Conservation (phyloP, 2,888 invertebrate genomes). For the Eurytoma californica region DNA sequence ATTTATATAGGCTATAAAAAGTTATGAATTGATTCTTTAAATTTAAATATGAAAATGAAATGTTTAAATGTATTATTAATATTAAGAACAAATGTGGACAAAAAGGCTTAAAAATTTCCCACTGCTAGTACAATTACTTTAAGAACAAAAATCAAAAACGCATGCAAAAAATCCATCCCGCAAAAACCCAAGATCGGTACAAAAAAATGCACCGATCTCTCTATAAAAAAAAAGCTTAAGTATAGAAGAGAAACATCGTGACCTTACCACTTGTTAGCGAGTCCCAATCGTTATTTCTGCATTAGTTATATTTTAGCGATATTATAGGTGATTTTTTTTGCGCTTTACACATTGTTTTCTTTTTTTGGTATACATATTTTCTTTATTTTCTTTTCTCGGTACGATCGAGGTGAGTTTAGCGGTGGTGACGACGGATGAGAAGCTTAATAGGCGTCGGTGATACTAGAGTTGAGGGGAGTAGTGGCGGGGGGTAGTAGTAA, state of each 20-base stretch:
- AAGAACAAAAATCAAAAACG: neutral
- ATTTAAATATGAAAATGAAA: too few relatives aligned
- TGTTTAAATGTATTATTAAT: too few relatives aligned
- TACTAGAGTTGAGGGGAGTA: slow-evolving; percentile 22
- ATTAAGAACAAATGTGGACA: too few relatives aligned
- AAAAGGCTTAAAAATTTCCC: too few relatives aligned
- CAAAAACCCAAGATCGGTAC: too few relatives aligned
- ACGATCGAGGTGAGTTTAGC: slow-evolving; percentile 8
- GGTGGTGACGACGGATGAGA: slow-evolving; percentile 6
- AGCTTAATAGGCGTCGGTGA: slow-evolving; percentile 22
- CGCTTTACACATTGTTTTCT: slow-evolving; percentile 8
- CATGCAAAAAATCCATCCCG: too few relatives aligned
- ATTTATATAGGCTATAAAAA: too few relatives aligned
- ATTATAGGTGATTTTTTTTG: slow-evolving; percentile 2
- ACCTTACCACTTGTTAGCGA: slow-evolving; percentile 47
- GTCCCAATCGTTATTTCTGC: slow-evolving; percentile 45
- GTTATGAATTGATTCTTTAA: too few relatives aligned
- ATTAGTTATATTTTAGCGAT: slow-evolving; percentile 29
- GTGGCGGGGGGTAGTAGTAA: neutral
- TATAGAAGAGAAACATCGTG: slow-evolving; percentile 18
- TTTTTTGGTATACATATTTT: slow-evolving; percentile 25
- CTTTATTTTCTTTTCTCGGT: slow-evolving; percentile 18
- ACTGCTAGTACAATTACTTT: too few relatives aligned
- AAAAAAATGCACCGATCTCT: too few relatives aligned
- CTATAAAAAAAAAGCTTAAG: slow-evolving; percentile 1